phyloP scores from a whole-genome alignment of 2,797 vertebrate species.

The Notolabrus celidotus region DNA sequence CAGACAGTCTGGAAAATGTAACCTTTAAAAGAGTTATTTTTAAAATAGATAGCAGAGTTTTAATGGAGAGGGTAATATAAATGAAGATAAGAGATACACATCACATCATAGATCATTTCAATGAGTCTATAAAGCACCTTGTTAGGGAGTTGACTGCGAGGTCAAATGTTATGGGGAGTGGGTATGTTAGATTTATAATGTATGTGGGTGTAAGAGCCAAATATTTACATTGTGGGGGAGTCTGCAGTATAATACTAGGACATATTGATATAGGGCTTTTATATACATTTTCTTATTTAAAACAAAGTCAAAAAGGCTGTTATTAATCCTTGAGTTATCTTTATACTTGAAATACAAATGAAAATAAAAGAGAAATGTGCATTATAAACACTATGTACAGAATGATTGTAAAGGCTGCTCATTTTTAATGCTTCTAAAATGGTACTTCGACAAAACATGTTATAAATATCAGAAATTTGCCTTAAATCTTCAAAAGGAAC shows the following conservation, averaged over 20 bases:
- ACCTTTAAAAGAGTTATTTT: conserved; percentile 7
- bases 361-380: neutral
- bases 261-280: conserved; percentile 55
- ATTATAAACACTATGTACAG: neutral
- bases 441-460: neutral
- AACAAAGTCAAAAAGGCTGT: conserved; percentile 51
- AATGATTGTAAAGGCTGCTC: neutral
- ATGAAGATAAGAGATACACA: conserved; percentile 22
- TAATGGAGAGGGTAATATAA: neutral
- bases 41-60: neutral
- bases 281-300: conserved; percentile 43
- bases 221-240: conserved; percentile 69
- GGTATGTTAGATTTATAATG: conserved; percentile 52
- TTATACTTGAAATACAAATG: neutral
- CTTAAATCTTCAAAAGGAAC: too few relatives aligned
- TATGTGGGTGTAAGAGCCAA: conserved; percentile 49
- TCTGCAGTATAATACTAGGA: conserved; percentile 25
- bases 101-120: conserved; percentile 37
- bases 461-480: neutral
- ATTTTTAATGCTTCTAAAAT: neutral
- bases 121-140: conserved; percentile 37
- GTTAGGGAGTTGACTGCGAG: conserved; percentile 18
- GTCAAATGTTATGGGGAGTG: conserved; percentile 45
- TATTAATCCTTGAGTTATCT: conserved; percentile 29
- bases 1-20: conserved; percentile 23